Evolutionary conservation across 2,113 vertebrate species (phyloP).

Genomic region (Shinisaurus crocodilurus): DNA sequence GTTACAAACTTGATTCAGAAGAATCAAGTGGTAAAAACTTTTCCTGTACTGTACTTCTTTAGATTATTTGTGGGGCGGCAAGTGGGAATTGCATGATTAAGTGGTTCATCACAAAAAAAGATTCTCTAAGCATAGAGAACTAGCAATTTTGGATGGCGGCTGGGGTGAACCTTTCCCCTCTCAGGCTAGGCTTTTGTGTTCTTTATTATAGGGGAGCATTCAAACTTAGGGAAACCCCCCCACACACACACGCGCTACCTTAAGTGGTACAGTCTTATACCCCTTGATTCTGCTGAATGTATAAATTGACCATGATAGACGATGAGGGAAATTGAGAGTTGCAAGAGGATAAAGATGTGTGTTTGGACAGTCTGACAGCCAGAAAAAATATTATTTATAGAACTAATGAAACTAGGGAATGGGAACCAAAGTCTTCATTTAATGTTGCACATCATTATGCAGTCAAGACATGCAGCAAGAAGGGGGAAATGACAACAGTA

Average conservation of each 20-base stretch:
- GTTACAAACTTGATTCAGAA: neutral
- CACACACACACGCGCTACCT: neutral
- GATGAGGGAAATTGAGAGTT: neutral
- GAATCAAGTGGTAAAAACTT: neutral
- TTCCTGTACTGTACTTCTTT: neutral
- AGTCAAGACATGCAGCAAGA: neutral
- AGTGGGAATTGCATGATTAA: neutral
- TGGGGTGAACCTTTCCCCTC: neutral
- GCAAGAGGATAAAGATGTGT: neutral
- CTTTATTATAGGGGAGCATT: neutral
- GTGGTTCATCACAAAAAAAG: neutral
- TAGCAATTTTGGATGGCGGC: neutral
- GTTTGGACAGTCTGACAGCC: neutral
- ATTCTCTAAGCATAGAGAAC: neutral
- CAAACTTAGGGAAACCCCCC: neutral
- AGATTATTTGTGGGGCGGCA: neutral
- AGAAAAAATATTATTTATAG: neutral
- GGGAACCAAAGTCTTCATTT: neutral
- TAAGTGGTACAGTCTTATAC: neutral
- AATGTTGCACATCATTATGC: neutral
- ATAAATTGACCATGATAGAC: neutral
- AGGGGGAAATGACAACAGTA: neutral
- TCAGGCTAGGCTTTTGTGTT: neutral
- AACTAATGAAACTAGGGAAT: neutral
- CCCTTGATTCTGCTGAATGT: neutral